Percentiles rank a stretch among this genome's conserved stretches.
Conservation (phyloP, 2,888 invertebrate genomes). For the Lasioglossum vierecki region DNA sequence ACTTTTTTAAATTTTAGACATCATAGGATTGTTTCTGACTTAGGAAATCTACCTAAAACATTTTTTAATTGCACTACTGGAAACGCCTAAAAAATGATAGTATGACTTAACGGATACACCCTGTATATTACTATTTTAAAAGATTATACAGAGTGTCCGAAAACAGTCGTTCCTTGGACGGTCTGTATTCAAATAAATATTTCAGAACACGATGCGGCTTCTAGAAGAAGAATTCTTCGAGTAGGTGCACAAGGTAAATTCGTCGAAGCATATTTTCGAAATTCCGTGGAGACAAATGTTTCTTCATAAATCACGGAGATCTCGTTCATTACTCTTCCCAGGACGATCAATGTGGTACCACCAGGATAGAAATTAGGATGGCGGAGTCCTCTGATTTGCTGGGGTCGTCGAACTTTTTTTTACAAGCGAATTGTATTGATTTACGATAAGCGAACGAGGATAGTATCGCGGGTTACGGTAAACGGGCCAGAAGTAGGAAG, state of each 20-base stretch:
- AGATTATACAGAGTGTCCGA: neutral
- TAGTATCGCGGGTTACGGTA: neutral
- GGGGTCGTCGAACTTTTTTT: slow-evolving; percentile 3
- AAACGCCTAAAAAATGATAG: no score
- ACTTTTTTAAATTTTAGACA: no score
- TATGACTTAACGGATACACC: no score
- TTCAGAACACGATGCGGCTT: neutral
- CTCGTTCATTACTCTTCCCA: neutral
- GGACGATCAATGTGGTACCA: neutral
- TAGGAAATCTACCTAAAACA: no score
- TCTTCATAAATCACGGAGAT: neutral
- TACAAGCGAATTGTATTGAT: slow-evolving; percentile 2
- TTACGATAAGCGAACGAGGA: slow-evolving; percentile 11
- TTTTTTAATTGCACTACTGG: no score
- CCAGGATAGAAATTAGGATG: neutral
- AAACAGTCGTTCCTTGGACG: no score
- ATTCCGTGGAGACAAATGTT: neutral
- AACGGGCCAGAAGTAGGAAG: neutral
- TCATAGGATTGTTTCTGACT: no score
- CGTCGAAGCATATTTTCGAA: neutral
- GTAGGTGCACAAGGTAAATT: neutral
- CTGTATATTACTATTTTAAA: neutral
- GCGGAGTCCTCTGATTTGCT: neutral
- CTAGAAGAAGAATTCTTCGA: neutral
- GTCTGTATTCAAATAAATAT: neutral